phyloP scores from a whole-genome alignment of 2,888 invertebrate genomes.

The Archaeoteleia sp. region DNA sequence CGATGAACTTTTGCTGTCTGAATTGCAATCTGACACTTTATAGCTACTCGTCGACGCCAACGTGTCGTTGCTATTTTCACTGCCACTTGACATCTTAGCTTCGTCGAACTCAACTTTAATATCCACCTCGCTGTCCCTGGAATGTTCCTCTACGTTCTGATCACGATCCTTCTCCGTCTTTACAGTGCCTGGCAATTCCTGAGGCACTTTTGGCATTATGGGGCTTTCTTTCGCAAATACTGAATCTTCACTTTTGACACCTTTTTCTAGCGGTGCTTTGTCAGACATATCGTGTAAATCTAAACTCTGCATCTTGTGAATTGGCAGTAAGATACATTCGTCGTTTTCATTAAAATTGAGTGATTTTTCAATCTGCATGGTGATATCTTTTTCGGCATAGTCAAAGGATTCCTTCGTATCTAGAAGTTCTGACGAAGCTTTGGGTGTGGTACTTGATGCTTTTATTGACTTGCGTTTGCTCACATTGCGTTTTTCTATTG shows the following conservation, averaged over 20 bases:
- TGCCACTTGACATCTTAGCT: conserved; percentile 65
- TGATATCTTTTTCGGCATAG: conserved; percentile 8
- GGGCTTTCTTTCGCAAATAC: neutral
- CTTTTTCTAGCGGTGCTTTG: conserved; percentile 23
- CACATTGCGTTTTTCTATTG: conserved; percentile 18
- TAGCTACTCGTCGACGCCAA: conserved; percentile 62
- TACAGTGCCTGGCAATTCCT: conserved; percentile 40
- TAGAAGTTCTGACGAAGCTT: neutral
- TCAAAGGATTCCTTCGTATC: conserved; percentile 6
- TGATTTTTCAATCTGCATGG: conserved; percentile 20
- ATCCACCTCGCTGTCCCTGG: conserved; percentile 66
- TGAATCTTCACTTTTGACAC: neutral
- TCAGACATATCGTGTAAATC: conserved; percentile 34
- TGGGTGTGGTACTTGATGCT: neutral
- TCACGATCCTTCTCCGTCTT: conserved; percentile 44
- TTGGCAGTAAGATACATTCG: conserved; percentile 15
- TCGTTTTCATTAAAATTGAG: conserved; percentile 6
- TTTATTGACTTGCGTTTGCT: conserved; percentile 13
- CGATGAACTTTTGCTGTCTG: conserved; percentile 48
- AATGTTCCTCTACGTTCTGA: conserved; percentile 60
- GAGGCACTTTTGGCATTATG: conserved; percentile 45
- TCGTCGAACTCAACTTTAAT: conserved; percentile 68
- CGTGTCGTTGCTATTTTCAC: conserved; percentile 79
- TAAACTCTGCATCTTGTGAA: conserved; percentile 65
- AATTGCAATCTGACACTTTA: conserved; percentile 63